These are phyloP conservation scores for Dynastes hyllus DNA, from an alignment of 2,888 invertebrate genomes.

Conservation along the genomic window DNA sequence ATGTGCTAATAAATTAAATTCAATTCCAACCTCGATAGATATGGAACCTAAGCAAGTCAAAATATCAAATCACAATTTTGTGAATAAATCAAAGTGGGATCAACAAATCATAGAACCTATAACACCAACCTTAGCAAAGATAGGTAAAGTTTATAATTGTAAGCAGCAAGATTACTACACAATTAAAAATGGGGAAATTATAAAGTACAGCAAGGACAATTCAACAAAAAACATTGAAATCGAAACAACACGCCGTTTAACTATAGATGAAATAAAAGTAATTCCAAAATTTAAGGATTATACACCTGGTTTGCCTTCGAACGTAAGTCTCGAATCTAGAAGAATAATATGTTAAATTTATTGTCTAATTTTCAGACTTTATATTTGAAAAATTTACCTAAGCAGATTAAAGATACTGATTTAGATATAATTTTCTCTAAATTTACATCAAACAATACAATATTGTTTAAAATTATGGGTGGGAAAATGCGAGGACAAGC, in stretches of 20 bases:
- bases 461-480: constrained; percentile 70
- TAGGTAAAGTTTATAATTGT: constrained; percentile 60
- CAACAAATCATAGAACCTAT: constrained; percentile 62
- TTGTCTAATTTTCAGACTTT: constrained; percentile 69
- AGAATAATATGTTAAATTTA: background rate
- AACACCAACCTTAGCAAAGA: constrained; percentile 20
- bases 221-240: constrained; percentile 69
- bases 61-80: constrained; percentile 57
- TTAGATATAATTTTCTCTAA: constrained; percentile 73
- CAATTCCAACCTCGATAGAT: constrained; percentile 35
- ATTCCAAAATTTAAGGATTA: constrained; percentile 75
- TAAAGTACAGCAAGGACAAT: constrained; percentile 65
- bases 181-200: constrained; percentile 72
- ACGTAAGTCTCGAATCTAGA: constrained; percentile 64
- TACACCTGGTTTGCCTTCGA: constrained; percentile 73
- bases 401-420: constrained; percentile 71
- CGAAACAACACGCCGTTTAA: constrained; percentile 72
- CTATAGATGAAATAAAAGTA: constrained; percentile 73
- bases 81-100: constrained; percentile 69
- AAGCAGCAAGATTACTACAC: constrained; percentile 72
- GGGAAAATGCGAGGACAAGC: constrained; percentile 77
- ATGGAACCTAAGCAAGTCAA: constrained; percentile 44
- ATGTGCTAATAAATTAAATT: constrained; percentile 57
- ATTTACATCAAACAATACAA: constrained; percentile 65
- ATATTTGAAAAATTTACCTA: constrained; percentile 75